Evolutionary conservation across 2,797 vertebrate species (phyloP), one percentile per base, ranked within the genome.

Genomic region (Gobio occitaniae): DNA sequence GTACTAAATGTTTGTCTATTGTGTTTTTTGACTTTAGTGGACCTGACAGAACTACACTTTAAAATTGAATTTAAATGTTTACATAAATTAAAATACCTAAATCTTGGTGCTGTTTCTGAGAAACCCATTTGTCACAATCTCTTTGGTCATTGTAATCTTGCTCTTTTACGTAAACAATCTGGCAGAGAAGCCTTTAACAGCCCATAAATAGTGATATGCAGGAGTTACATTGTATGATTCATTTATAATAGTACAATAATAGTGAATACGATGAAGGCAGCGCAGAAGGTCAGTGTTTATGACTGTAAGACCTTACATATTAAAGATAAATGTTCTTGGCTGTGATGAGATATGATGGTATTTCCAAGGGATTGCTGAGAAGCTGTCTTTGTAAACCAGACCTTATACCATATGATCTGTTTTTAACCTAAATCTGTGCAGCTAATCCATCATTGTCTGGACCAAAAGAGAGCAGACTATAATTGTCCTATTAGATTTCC

Each of bases 311-410:
- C 32, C 3, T 66, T 54, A 68, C 48, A 29, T 77, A 3, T 84
- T 56, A 29, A 59, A 63, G 74, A 84, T 84, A 84, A 59, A 78
- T 9, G 41, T 47, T 59, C 10, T 11, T 84, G 61, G n/a, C 12
- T 11, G 0, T 69, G 16, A 54, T 44, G 25, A 69, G 61, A 76
- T 76, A 83, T 16, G 10, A 25, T 1, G 17, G 11, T 25, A 8
- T 41, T 44, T 41, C 2, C 25, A 7, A 59, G 0, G 29, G 8
- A n/a, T 52, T 38, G 32, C 5, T n/a, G 11, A 54, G 48, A 19
- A 52, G 21, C 16, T 83, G n/a, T 44, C 25, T 82, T 41, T 65
- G 25, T 72, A 17, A 17, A 59, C 8, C 38, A 72, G 10, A 41
- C 6, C 16, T 44, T 63, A 15, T 80, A 17, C 29, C 21, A n/a